Evolutionary conservation across 2,113 vertebrate genomes (phyloP).

Genomic region (Eulemur macaco): DNA sequence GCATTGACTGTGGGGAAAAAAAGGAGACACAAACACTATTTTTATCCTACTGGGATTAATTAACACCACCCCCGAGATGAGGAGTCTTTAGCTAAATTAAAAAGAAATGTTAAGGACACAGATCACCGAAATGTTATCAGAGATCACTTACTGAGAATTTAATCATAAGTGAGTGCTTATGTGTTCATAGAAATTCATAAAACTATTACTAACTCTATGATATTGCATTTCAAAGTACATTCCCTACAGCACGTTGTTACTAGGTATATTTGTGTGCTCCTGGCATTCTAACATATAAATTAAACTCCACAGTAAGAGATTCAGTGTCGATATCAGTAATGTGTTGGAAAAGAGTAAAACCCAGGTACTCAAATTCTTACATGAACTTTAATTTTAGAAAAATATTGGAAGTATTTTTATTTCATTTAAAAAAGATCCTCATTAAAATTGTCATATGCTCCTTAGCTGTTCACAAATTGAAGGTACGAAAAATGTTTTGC

Average conservation of each 20-base stretch:
- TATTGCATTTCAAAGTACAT: neutral
- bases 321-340: neutral
- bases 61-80: neutral
- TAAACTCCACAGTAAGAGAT: neutral
- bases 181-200: neutral
- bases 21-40: neutral
- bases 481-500: conserved; percentile 48
- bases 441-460: conserved; percentile 61
- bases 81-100: neutral
- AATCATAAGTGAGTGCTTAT: neutral
- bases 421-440: conserved; percentile 39
- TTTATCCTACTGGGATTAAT: neutral
- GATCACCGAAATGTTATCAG: neutral
- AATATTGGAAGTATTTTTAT: neutral
- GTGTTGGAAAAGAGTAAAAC: neutral
- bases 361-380: conserved; percentile 26
- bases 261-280: neutral
- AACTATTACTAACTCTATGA: neutral
- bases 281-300: neutral
- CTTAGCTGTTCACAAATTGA: conserved; percentile 38
- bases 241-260: neutral
- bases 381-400: conserved; percentile 40
- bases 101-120: conserved; percentile 26
- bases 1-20: neutral
- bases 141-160: neutral